Evolutionary conservation across 1,140 invertebrate species (phyloP), one percentile per base, ranked within the genome.

Genomic region (Hormaphis cornu): DNA sequence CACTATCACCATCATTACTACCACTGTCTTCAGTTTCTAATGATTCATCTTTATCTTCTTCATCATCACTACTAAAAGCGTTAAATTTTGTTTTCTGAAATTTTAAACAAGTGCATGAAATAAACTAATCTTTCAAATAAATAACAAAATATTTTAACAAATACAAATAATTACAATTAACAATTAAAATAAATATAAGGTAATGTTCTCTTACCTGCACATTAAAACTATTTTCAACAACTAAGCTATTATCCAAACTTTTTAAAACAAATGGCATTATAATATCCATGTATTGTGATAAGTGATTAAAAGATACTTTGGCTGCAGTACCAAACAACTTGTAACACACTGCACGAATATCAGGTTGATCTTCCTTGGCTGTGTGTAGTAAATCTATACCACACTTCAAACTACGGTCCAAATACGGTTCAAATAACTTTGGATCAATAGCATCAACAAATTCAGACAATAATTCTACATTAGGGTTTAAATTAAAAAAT

Each of bases 381-480:
- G n/a, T 44, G 33, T 66, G 61, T 7, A 66, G 14, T 22, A 66
- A 33, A 33, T 42, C n/a, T 10, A 66, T 20, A 22, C 61, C 61
- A 66, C 61, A 66, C 50, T 66, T 66, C 30, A 66, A 66, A 50
- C 61, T 66, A 16, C 12, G 10, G 24, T 66, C 44, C 44, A 66
- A 66, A 66, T 66, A 66, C 20, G 61, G 61, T 48, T 66, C 61
- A 48, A 66, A 66, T 33, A 66, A 10, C 9, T 22, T 48, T 30
- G 61, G 61, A 48, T 66, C 61, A 66, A 66, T 42, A 22, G 61
- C 61, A 16, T 35, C 61, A 26, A 48, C 61, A 50, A 66, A 66
- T 50, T 66, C 61, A 35, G 61, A 66, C 5, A 66, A 20, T 30
- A 66, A 48, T 48, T 66, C 61, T 66, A n/a, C n/a, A n/a, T n/a